Percentiles rank a stretch among this genome's conserved stretches.
Conservation (phyloP, 2,113 vertebrate genomes). For the Poicephalus meyeri region DNA sequence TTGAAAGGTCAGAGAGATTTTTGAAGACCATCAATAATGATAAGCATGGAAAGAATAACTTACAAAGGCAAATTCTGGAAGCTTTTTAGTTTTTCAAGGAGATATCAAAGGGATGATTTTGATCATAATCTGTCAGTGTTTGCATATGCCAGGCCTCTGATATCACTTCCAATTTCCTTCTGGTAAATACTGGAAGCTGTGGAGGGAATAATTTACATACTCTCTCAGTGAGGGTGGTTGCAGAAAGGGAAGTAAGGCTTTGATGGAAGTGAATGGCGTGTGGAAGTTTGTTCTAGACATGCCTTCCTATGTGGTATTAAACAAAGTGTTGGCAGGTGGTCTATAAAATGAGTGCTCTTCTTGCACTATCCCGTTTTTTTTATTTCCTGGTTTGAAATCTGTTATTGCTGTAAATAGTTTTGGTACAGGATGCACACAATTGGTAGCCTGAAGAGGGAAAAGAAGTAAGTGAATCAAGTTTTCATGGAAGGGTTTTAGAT, state of each 20-base stretch:
- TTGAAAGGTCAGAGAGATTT: neutral
- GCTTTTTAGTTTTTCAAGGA: neutral
- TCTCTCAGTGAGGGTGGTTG: neutral
- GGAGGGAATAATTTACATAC: neutral
- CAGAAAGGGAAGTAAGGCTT: neutral
- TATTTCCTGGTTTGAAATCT: neutral
- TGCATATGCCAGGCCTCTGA: neutral
- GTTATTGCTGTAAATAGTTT: neutral
- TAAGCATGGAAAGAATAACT: neutral
- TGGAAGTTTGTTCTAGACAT: neutral
- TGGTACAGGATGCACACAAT: neutral
- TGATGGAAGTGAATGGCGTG: neutral
- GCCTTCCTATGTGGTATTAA: neutral
- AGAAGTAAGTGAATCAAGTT: neutral
- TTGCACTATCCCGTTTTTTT: fast-evolving
- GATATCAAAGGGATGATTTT: neutral
- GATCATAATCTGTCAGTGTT: neutral
- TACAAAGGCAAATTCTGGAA: neutral
- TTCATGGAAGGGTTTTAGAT: neutral
- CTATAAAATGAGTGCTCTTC: neutral
- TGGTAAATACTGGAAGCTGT: neutral
- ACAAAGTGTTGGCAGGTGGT: neutral
- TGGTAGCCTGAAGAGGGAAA: neutral
- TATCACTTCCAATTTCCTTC: neutral
- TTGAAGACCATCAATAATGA: neutral